A percentile compares a stretch with the other conserved stretches of the same genome.
Conservation (phyloP, 2,797 vertebrate species). For the Glyptemys insculpta region DNA sequence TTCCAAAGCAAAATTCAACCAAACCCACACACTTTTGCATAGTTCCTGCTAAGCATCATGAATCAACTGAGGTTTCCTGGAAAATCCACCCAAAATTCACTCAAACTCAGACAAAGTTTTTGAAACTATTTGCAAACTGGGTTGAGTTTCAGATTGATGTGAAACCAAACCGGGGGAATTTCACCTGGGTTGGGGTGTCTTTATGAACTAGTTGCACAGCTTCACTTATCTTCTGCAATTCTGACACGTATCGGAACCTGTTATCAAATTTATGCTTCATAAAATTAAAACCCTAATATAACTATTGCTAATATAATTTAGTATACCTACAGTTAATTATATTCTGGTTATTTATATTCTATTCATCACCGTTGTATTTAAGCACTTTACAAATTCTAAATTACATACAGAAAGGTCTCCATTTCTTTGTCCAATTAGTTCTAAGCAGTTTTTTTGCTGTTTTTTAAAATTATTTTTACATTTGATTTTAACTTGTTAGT, state of each 20-base stretch:
- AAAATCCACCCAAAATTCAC: rapidly evolving
- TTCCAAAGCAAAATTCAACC: background rate
- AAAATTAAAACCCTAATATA: conserved; percentile 71
- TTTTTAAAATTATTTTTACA: background rate
- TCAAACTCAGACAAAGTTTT: background rate
- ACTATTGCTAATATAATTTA: conserved; percentile 50
- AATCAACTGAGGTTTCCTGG: background rate
- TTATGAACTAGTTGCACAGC: background rate
- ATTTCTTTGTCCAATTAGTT: background rate
- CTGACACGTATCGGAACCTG: conserved; percentile 56
- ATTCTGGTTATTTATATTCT: conserved; percentile 38
- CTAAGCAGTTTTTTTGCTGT: background rate
- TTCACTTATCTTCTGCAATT: conserved; percentile 56
- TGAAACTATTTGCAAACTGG: background rate
- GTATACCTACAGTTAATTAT: conserved; percentile 70
- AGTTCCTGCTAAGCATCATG: rapidly evolving
- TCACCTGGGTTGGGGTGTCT: background rate
- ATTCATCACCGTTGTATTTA: conserved; percentile 53
- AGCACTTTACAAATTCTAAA: conserved; percentile 35
- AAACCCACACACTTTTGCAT: background rate
- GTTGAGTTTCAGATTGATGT: background rate
- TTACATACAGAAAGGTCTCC: background rate
- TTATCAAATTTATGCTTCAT: conserved; percentile 59
- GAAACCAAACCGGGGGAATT: background rate
- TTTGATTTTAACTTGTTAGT: background rate